Evolutionary conservation across 2,888 invertebrate species (phyloP).

Genomic region (Sturmia bella): DNA sequence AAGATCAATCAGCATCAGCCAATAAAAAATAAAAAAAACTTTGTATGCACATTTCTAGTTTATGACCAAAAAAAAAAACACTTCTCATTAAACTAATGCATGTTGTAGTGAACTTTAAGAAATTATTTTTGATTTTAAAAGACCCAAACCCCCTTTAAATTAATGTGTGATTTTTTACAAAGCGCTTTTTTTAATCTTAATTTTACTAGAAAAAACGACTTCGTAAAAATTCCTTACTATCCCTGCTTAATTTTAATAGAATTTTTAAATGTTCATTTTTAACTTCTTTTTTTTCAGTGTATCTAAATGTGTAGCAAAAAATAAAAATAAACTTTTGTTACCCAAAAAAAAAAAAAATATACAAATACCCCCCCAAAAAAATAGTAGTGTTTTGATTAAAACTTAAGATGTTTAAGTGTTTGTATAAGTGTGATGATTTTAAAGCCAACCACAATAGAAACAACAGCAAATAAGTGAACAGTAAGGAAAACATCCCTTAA

Average conservation of each 20-base stretch:
- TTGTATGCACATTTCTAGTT: constrained; percentile 51
- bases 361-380: constrained; percentile 36
- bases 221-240: not conserved
- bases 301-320: constrained; percentile 70
- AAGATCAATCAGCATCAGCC: not conserved
- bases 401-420: constrained; percentile 64
- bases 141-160: not conserved
- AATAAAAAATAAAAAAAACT: not conserved
- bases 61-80: not conserved
- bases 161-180: constrained; percentile 18
- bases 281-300: constrained; percentile 70
- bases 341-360: constrained; percentile 36
- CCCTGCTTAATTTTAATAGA: constrained; percentile 32
- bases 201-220: not conserved
- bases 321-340: constrained; percentile 36
- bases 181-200: not conserved
- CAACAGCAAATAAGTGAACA: not conserved
- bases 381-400: constrained; percentile 62
- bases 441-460: constrained; percentile 11
- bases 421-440: constrained; percentile 56
- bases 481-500: constrained; percentile 12
- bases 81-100: constrained; percentile 23
- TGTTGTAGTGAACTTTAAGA: constrained; percentile 33
- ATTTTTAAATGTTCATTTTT: constrained; percentile 59
- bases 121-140: not conserved